Base-by-base conservation (phyloP, 2,113 vertebrate species). In the Sula dactylatra region DNA sequence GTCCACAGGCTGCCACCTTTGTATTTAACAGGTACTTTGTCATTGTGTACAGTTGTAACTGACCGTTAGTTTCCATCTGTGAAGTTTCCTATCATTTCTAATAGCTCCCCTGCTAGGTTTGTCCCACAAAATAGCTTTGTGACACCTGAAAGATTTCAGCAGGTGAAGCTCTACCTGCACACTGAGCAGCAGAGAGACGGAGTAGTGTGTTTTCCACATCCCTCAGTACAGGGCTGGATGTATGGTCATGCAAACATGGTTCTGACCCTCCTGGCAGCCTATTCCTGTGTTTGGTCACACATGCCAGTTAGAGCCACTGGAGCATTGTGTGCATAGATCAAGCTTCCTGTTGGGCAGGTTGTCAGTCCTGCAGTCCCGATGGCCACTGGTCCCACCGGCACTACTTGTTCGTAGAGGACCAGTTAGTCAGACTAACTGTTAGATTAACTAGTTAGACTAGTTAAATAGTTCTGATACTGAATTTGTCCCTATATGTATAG, bases 321-420 rank as follows among this genome's bases (percentile, higher is more conserved):
- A 76, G 29, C 50, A 76, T 52, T 1, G 0, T 8, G 7, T 50
- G n/a, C 19, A 8, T 69, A 36, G 70, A 17, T 34, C 17, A n/a
- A 22, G 6, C 18, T 66, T 54, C 31, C 31, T 66, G 17, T 69
- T 1, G 0, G 45, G 24, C 50, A 45, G 10, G 38, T 52, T 3
- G 2, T 11, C 45, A 27, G 12, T 36, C 17, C 36, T 56, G 36
- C 40, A 21, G 58, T 50, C 11, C 38, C 5, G 0, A 11, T 40
- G 26, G 27, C 6, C 24, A 3, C 42, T 0, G 2, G 14, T 54
- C 17, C 22, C 13, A 19, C 14, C 1, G 2, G 2, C 0, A 0
- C 18, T 47, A 24, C 36, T 64, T 59, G 5, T 45, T 86, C n/a
- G 5, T 17, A 44, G 59, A 27, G n/a, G 26, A 40, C 11, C 27